Base-by-base conservation (phyloP, 2,113 vertebrate genomes). In the Antennarius striatus region DNA sequence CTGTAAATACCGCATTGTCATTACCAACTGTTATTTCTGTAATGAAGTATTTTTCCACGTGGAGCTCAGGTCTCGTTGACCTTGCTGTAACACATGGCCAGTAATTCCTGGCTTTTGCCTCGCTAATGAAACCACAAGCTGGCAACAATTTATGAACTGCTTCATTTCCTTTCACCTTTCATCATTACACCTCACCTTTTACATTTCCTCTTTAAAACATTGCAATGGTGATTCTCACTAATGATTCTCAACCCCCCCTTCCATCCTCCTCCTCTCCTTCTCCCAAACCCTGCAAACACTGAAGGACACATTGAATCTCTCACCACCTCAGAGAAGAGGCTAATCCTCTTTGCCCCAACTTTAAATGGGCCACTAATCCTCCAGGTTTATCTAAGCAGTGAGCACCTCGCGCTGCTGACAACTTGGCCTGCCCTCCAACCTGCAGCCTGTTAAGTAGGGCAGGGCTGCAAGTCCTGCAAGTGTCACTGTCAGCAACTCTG, bases 311-410 rank as follows among this genome's bases (percentile, higher is more conserved):
- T 68, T 87, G 91, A 91, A 92, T 92, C 90, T 92, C 86, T 89
- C 79, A 81, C 85, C 90, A 92, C 92, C 92, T 92, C 91, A 85
- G 85, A 83, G 91, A 89, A 90, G 83, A 91, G 86, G 90, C 89
- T 94, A 94, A 94, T 93, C 92, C 90, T 93, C 92, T 94, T 94
- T 93, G 91, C 90, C 85, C 86, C 88, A 92, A 93, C 90, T 93
- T 93, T 93, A 92, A 93, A 91, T 90, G 91, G 91, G 90, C 92
- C 91, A 92, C 90, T 94, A 94, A 94, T 94, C 93, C 92, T 88
- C 64, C 77, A 91, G 90, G 92, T 93, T 92, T 93, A 93, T 93
- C 90, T 92, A 84, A 91, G 91, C 91, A 91, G 88, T 86, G 87
- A 92, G 92, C 91, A 91, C 91, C 91, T 92, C 88, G 82, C 65